Evolutionary conservation across 2,888 invertebrate genomes (phyloP).

Genomic region (Agriotes lineatus): DNA sequence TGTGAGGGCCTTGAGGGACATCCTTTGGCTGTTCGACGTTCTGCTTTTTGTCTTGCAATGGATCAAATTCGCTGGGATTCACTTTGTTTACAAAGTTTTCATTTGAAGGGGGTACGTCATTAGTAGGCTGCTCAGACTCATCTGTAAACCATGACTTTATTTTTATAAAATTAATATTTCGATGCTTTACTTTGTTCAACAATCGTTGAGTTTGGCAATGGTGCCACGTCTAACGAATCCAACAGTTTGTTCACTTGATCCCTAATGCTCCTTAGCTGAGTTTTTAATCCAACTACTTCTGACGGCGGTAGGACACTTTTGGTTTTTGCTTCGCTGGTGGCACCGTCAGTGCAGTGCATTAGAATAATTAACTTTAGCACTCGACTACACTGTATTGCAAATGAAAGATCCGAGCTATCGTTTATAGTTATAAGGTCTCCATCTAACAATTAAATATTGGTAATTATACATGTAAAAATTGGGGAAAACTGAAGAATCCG

Average conservation of each 20-base stretch:
- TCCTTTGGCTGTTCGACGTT: slow-evolving; percentile 1
- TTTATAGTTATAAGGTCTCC: slow-evolving; percentile 79
- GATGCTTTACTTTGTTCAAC: slow-evolving; percentile 25
- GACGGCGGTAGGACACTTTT: slow-evolving; percentile 54
- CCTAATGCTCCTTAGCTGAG: slow-evolving; percentile 66
- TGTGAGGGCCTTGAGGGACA: slow-evolving; percentile 15
- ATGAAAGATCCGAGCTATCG: slow-evolving; percentile 77
- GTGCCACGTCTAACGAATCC: slow-evolving; percentile 68
- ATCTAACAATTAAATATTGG: too few species aligned
- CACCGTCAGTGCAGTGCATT: slow-evolving; percentile 61
- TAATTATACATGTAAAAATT: too few species aligned
- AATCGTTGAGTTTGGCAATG: slow-evolving; percentile 6
- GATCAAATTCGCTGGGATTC: slow-evolving; percentile 73
- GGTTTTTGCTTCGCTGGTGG: slow-evolving; percentile 52
- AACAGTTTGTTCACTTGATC: slow-evolving; percentile 72
- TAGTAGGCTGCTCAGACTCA: too few species aligned
- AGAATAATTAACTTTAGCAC: slow-evolving; percentile 75
- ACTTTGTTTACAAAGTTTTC: slow-evolving; percentile 57
- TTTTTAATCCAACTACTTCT: slow-evolving; percentile 67
- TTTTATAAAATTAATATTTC: too few species aligned
- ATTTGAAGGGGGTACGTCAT: slow-evolving; percentile 2
- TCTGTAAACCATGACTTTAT: too few species aligned
- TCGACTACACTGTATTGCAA: slow-evolving; percentile 77
- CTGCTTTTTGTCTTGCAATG: slow-evolving; percentile 66
- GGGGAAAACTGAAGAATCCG: too few species aligned